Percentiles rank a stretch among this genome's conserved stretches.
Conservation (phyloP, 1,140 invertebrate genomes). For the Orius insidiosus region DNA sequence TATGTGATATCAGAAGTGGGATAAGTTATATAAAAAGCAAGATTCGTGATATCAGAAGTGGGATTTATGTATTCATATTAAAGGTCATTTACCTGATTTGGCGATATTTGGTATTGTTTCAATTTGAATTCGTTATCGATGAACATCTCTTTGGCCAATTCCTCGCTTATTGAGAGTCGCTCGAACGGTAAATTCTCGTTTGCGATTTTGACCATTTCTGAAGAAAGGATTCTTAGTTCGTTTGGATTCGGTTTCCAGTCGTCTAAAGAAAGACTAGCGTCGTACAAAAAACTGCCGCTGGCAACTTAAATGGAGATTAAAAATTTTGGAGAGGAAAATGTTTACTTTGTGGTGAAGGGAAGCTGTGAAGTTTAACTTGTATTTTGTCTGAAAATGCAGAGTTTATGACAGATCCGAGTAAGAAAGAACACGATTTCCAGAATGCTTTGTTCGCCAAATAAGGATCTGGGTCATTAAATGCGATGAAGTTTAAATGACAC, state of each 20-base stretch:
- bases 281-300: conserved; percentile 84
- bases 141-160: conserved; percentile 68
- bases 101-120: conserved; percentile 70
- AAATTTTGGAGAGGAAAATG: neutral
- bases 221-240: conserved; percentile 62
- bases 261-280: conserved; percentile 55
- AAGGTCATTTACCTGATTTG: conserved; percentile 31
- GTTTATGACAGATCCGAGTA: conserved; percentile 61
- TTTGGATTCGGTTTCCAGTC: conserved; percentile 57
- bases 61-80: too few relatives aligned
- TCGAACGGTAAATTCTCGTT: conserved; percentile 47
- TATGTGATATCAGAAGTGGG: too few relatives aligned
- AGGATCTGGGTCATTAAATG: conserved; percentile 52
- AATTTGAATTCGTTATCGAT: conserved; percentile 67
- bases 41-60: too few relatives aligned
- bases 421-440: conserved; percentile 79
- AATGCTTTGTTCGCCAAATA: conserved; percentile 61
- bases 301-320: conserved; percentile 34
- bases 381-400: conserved; percentile 64
- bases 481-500: conserved; percentile 65
- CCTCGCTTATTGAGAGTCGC: conserved; percentile 49
- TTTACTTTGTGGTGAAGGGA: conserved; percentile 61
- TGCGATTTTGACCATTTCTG: conserved; percentile 50
- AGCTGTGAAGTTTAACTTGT: conserved; percentile 61
- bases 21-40: too few relatives aligned